phyloP scores from a whole-genome alignment of 2,888 invertebrate genomes.

The Calameuta idolon region DNA sequence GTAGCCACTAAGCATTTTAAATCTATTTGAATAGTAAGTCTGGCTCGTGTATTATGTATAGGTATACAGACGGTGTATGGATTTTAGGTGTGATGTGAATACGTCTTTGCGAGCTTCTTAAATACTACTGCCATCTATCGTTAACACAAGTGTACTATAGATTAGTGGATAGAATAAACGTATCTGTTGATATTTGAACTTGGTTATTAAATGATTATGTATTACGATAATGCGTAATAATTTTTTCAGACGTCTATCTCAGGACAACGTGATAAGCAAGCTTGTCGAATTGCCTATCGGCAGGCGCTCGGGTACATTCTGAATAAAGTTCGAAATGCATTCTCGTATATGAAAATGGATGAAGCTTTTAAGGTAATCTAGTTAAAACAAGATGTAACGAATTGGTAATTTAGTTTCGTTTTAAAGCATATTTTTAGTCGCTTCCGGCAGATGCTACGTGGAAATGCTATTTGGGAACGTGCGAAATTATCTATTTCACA shows the following conservation, averaged over 20 bases:
- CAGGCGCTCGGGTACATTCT: neutral
- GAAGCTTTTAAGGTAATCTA: neutral
- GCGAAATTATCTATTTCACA: neutral
- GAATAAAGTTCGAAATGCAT: neutral
- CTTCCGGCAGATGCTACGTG: neutral
- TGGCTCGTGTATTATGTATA: neutral
- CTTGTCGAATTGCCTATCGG: neutral
- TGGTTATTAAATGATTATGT: neutral
- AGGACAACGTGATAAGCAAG: neutral
- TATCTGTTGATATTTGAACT: neutral
- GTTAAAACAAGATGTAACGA: neutral
- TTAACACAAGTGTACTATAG: neutral
- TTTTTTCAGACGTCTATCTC: neutral
- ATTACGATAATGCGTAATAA: neutral
- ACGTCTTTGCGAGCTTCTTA: neutral
- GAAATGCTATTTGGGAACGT: neutral
- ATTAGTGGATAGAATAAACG: neutral
- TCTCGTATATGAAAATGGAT: neutral
- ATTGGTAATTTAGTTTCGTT: neutral
- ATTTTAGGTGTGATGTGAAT: neutral
- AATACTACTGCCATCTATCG: neutral
- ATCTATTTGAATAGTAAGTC: neutral
- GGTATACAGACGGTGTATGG: neutral
- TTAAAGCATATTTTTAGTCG: neutral
- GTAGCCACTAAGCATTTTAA: neutral